Conservation (phyloP, 1,140 invertebrate genomes). For the Drosophila azteca region DNA sequence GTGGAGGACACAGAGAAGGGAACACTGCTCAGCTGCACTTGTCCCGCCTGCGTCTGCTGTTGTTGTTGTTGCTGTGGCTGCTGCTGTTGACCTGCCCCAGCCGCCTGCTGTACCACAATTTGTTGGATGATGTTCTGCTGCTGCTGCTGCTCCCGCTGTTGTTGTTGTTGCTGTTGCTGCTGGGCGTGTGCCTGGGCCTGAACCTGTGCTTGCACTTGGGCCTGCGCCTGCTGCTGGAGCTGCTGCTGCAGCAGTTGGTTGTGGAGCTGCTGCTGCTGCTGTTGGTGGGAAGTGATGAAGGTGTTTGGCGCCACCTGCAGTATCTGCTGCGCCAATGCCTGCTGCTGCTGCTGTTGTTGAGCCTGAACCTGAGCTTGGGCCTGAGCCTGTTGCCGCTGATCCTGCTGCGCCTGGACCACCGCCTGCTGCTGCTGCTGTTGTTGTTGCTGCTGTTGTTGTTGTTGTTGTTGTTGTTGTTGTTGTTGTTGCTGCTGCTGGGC, state of each 20-base stretch:
- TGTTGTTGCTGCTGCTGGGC: conserved; percentile 17
- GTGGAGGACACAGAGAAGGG: conserved; percentile 84
- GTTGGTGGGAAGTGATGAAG: conserved; percentile 67
- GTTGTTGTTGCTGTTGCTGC: conserved; percentile 58
- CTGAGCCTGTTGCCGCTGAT: conserved; percentile 77
- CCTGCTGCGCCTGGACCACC: conserved; percentile 37
- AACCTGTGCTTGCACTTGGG: conserved; percentile 41
- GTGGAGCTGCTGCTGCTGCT: conserved; percentile 68
- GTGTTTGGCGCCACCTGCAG: conserved; percentile 84
- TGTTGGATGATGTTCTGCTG: conserved; percentile 79
- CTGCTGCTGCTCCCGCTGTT: conserved; percentile 59
- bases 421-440: conserved; percentile 63
- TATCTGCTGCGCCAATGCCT: conserved; percentile 76
- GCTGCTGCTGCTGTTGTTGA: conserved; percentile 56
- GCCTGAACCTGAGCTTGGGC: conserved; percentile 79
- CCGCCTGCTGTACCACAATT: conserved; percentile 68
- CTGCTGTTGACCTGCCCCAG: conserved; percentile 78
- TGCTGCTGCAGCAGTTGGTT: conserved; percentile 81
- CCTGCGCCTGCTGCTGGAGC: conserved; percentile 71
- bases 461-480: conserved; percentile 35
- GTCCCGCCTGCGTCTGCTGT: conserved; percentile 30
- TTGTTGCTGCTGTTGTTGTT: conserved; percentile 61
- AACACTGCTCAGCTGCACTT: conserved; percentile 63
- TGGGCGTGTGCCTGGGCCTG: conserved; percentile 50
- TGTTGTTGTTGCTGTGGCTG: conserved; percentile 55